These are phyloP conservation scores for Hypsibius dujardini DNA, from an alignment of 1,140 invertebrate genomes.

Conservation along the genomic window DNA sequence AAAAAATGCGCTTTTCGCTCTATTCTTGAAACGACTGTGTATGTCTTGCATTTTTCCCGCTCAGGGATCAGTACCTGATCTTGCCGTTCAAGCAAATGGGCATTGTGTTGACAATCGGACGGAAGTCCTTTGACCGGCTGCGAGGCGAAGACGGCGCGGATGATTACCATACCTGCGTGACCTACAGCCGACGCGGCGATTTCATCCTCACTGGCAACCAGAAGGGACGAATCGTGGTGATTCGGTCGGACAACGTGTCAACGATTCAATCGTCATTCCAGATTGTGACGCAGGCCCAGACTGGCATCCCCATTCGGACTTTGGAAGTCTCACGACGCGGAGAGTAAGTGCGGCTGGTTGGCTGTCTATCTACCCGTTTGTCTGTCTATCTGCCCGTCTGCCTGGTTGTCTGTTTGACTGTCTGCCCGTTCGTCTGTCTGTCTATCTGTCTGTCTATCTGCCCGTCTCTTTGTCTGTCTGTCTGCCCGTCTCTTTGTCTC, in stretches of 20 bases:
- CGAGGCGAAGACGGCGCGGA: constrained; percentile 18
- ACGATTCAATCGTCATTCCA: constrained; percentile 20
- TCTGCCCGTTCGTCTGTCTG: too few species aligned
- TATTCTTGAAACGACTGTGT: too few species aligned
- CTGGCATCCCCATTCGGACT: constrained; percentile 18
- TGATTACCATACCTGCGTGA: neutral
- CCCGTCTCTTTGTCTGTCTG: too few species aligned
- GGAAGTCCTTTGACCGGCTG: constrained; percentile 17
- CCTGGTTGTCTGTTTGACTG: too few species aligned
- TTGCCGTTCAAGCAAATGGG: neutral
- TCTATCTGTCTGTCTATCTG: too few species aligned
- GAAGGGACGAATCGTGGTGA: constrained; percentile 56
- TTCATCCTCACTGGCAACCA: constrained; percentile 90
- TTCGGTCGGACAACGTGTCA: constrained; percentile 20
- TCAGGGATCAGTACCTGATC: constrained; percentile 14
- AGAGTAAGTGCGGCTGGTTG: constrained; percentile 19
- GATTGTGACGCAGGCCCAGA: constrained; percentile 2
- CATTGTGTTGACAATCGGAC: neutral
- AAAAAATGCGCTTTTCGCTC: too few species aligned
- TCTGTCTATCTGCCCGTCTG: neutral
- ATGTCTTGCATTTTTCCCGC: neutral
- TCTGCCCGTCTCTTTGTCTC: too few species aligned
- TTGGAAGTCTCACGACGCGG: constrained; percentile 22
- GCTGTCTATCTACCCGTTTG: neutral
- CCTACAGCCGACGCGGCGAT: constrained; percentile 51